Evolutionary conservation across 2,113 vertebrate species (phyloP), one percentile per base, ranked within the genome.

Genomic region (Apeltes quadracus): DNA sequence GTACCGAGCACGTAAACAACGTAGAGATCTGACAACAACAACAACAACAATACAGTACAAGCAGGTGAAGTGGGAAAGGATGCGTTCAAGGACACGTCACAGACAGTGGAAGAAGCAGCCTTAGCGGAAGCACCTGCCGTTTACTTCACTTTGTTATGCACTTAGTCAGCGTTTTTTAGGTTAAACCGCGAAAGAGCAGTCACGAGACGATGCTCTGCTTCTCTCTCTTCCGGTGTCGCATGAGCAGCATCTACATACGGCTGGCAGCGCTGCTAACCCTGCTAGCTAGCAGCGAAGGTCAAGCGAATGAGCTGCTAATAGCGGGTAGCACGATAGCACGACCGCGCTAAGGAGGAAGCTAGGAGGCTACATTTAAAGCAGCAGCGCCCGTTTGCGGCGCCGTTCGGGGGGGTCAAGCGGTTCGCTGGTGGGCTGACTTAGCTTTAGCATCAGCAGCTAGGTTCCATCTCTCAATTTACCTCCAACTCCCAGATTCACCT

Each of bases 401-500:
- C 22, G 14, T 27, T 2, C 25, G 9, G 7, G 15, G 46, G 41
- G 39, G 32, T 5, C 58, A 13, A 39, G 4, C 36, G 65, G 4
- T 36, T 14, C 2, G 0, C 20, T 18, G 23, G 22, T 8, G 0
- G 12, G 55, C 56, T 72, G 77, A 43, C 64, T 46, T 73, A 64
- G 48, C 23, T 0, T 0, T 29, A 54, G 51, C 51, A 54, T 16
- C 29, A 29, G 51, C 50, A 8, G 6, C 32, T 2, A 53, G 54
- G 39, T 5, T 32, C 0, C 44, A 1, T 16, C 59, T 78, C 94
- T 95, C 90, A 10, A 18, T 39, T 43, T n/a, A 98, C 97, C 97
- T 94, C 97, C 97, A 1, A 98, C 96, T 77, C 97, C 97, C 46
- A 99, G 88, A 61, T 98, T 99, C 93, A 99, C 96, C 91, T 99